A percentile compares a stretch with the other conserved stretches of the same genome.
Evolutionary conservation across 1,140 invertebrate genomes (phyloP).

Genomic region (Eumaeus atala): DNA sequence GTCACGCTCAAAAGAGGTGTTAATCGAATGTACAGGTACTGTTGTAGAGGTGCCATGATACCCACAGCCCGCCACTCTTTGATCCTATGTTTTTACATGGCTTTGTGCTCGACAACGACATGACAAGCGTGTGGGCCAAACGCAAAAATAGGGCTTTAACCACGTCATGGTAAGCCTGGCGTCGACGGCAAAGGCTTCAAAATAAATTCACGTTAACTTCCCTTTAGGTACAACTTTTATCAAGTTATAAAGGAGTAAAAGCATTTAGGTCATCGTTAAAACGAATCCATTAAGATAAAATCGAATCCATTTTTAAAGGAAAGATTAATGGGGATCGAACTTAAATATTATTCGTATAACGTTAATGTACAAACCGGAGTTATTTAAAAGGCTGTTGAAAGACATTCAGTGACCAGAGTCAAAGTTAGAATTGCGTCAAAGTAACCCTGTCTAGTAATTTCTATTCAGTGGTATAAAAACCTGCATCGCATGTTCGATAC

Average conservation of each 20-base stretch:
- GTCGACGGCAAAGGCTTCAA: conserved; percentile 67
- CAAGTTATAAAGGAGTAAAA: conserved; percentile 5
- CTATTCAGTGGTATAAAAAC: not conserved
- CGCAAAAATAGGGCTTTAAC: conserved; percentile 72
- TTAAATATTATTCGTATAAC: conserved; percentile 1
- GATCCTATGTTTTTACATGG: conserved; percentile 71
- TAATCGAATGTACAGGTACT: conserved; percentile 25
- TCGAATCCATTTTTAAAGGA: conserved; percentile 11
- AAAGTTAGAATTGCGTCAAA: not conserved
- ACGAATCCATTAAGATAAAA: conserved; percentile 12
- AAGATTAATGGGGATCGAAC: conserved; percentile 8
- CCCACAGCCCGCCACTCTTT: conserved; percentile 53
- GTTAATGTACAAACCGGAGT: not conserved
- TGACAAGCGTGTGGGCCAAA: conserved; percentile 67
- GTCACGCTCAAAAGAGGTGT: not conserved
- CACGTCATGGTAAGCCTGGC: conserved; percentile 70
- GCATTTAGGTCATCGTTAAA: conserved; percentile 10
- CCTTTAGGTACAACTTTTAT: conserved; percentile 18
- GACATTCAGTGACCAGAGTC: conserved; percentile 5
- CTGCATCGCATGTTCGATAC: not conserved
- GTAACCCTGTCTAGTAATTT: not conserved
- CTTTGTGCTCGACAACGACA: conserved; percentile 62
- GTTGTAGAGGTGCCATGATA: conserved; percentile 39
- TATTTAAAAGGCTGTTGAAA: not conserved
- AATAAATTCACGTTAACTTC: conserved; percentile 66